Percentiles rank a stretch among this genome's conserved stretches.
These are phyloP conservation scores for Orientallactaga sibirica DNA, from an alignment of 2,797 vertebrate genomes.

Conservation along the genomic window DNA sequence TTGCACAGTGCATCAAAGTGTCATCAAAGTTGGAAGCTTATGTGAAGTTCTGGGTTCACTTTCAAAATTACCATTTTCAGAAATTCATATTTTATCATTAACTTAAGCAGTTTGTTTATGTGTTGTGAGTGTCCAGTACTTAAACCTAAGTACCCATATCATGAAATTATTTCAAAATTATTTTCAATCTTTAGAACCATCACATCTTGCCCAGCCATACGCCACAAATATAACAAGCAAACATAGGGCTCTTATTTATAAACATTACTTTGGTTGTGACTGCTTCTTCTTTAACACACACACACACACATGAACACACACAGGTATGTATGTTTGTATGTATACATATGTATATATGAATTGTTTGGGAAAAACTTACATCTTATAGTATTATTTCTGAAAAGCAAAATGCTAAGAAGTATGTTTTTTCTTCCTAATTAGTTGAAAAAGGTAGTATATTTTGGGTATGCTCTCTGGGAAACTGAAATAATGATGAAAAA, in stretches of 20 bases:
- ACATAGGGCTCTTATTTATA: constrained; percentile 28
- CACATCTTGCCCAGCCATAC: constrained; percentile 31
- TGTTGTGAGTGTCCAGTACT: not conserved
- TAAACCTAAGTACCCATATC: not conserved
- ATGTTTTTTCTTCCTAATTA: not conserved
- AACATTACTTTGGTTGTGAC: not conserved
- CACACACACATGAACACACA: too few species aligned
- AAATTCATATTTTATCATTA: too few species aligned
- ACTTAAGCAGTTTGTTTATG: too few species aligned
- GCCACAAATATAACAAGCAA: constrained; percentile 38
- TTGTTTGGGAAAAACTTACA: not conserved
- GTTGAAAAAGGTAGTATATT: not conserved
- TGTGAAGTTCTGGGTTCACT: not conserved
- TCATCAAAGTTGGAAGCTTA: not conserved
- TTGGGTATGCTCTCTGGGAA: not conserved
- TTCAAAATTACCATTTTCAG: not conserved
- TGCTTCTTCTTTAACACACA: not conserved
- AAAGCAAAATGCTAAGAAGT: not conserved
- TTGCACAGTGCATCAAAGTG: too few species aligned
- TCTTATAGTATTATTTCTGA: not conserved
- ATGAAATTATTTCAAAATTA: constrained; percentile 44
- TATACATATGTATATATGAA: too few species aligned
- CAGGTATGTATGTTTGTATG: too few species aligned
- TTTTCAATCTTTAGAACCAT: constrained; percentile 49
- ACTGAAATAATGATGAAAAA: constrained; percentile 4